These are phyloP conservation scores for Caenorhabditis sp. DNA, from an alignment of 2,888 invertebrate genomes.

Conservation along the genomic window DNA sequence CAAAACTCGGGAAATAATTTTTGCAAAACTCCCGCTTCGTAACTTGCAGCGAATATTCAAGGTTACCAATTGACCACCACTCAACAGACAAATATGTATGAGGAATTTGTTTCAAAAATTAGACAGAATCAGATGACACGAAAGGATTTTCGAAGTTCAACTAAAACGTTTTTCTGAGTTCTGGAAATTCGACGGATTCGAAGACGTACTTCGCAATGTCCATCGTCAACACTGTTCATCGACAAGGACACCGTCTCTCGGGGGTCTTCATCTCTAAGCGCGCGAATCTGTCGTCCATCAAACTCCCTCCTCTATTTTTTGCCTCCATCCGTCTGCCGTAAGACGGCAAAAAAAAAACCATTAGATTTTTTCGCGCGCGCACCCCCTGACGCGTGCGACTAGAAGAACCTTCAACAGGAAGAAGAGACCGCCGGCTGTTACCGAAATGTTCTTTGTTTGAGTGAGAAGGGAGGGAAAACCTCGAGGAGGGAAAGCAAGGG, in stretches of 20 bases:
- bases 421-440: constrained; percentile 57
- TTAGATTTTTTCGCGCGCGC: constrained; percentile 62
- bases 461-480: constrained; percentile 1
- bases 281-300: constrained; percentile 63
- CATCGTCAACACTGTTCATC: constrained; percentile 21
- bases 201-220: background rate
- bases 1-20: too few species aligned
- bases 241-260: constrained; percentile 36
- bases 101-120: too few species aligned
- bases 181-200: background rate
- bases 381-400: constrained; percentile 34
- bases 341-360: constrained; percentile 42
- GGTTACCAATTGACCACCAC: too few species aligned
- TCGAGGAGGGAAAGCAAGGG: constrained; percentile 28
- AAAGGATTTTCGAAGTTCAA: background rate
- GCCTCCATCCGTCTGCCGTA: constrained; percentile 41
- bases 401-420: constrained; percentile 50
- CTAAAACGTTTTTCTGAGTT: background rate
- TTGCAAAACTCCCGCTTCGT: too few species aligned
- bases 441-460: constrained; percentile 63
- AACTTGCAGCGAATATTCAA: too few species aligned
- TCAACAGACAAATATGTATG: too few species aligned
- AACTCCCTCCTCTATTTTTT: constrained; percentile 34
- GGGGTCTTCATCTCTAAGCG: constrained; percentile 24
- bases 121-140: background rate